Evolutionary conservation across 2,113 vertebrate species (phyloP), one percentile per base, ranked within the genome.

Genomic region (Aspiorhynchus laticeps): DNA sequence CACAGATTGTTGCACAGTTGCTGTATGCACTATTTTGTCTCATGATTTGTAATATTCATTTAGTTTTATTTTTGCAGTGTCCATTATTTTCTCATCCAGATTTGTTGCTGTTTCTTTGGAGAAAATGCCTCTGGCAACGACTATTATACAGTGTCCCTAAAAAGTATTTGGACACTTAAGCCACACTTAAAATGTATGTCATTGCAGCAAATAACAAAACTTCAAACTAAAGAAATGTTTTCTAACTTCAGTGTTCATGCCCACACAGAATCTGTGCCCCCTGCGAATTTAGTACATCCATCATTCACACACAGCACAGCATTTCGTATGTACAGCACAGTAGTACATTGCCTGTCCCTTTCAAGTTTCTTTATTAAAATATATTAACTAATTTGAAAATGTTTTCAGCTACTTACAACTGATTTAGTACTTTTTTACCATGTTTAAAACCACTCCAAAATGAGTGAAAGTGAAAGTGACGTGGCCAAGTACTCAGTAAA

Each of bases 401-500:
- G 24, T 15, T 59, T 80, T 59, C 24, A 56, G 10, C 17, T 61
- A 63, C 31, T 17, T 6, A 11, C n/a, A 76, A 5, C 24, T 76
- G 24, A 76, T 4, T 26, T 76, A 26, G 21, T n/a, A 76, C 24
- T 7, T 3, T 3, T 43, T 74, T 65, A 65, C 61, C 21, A 41
- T n/a, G 24, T 75, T 75, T 75, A 46, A 75, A 75, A 21, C 9
- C 71, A 41, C 38, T 26, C 73, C 73, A 75, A 75, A 75, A 80
- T 61, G 5, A 41, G 5, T 24, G n/a, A n/a, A n/a, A n/a, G n/a
- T n/a, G n/a, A n/a, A n/a, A n/a, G n/a, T n/a, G n/a, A n/a, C n/a
- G n/a, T n/a, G n/a, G n/a, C n/a, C n/a, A n/a, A n/a, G n/a, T n/a
- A n/a, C n/a, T n/a, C n/a, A n/a, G n/a, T n/a, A n/a, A n/a, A n/a